Conservation (phyloP, 2,113 vertebrate genomes). For the Hippolais icterina region DNA sequence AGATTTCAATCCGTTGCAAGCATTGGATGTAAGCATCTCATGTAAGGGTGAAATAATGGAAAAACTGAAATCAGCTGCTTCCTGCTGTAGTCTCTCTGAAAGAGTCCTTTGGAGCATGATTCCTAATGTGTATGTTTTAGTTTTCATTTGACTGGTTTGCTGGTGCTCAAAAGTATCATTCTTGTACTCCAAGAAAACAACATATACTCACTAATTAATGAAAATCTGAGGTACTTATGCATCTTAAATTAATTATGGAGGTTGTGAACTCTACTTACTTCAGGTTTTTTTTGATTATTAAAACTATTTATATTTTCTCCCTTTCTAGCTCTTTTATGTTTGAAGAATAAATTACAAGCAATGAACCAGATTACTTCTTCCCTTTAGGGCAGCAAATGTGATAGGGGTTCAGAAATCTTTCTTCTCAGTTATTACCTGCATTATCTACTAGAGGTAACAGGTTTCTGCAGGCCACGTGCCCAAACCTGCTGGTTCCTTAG, state of each 20-base stretch:
- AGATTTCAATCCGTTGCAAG: not conserved
- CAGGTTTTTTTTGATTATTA: not conserved
- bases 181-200: not conserved
- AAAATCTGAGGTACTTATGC: not conserved
- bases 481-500: conserved; percentile 9
- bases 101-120: not conserved
- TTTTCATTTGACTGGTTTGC: not conserved
- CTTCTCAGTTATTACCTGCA: not conserved
- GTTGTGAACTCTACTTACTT: not conserved
- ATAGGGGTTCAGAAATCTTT: not conserved
- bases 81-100: not conserved
- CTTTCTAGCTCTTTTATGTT: not conserved
- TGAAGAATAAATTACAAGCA: not conserved
- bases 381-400: not conserved
- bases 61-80: not conserved
- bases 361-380: not conserved
- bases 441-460: not conserved
- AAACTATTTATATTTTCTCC: not conserved
- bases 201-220: not conserved
- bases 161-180: not conserved
- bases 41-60: not conserved
- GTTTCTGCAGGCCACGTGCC: not conserved
- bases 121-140: not conserved
- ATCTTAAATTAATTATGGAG: not conserved
- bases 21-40: fast-evolving